Evolutionary conservation across 2,113 vertebrate species (phyloP).

Genomic region (Pterophyllum scalare): DNA sequence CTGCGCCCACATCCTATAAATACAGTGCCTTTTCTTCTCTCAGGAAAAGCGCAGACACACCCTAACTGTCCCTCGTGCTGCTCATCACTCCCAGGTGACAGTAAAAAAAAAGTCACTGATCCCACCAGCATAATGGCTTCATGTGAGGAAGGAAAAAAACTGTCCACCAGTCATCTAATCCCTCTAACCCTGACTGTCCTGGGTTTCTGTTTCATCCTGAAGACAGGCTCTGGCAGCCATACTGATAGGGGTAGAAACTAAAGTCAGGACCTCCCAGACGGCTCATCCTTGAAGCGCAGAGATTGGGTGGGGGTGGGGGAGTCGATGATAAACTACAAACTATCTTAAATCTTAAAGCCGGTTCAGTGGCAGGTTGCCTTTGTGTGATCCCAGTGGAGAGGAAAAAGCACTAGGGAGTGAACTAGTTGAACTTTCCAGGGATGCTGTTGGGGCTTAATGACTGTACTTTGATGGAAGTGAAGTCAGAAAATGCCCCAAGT

Average conservation of each 20-base stretch:
- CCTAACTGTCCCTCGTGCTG: background rate
- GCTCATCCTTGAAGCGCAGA: slow-evolving; percentile 14
- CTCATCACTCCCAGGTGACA: background rate
- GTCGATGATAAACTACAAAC: slow-evolving; percentile 38
- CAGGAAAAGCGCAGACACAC: background rate
- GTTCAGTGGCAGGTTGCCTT: slow-evolving; percentile 41
- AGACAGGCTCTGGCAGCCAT: slow-evolving; percentile 58
- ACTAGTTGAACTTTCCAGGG: background rate
- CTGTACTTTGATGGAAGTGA: background rate
- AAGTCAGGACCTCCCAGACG: slow-evolving; percentile 61
- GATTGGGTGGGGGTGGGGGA: background rate
- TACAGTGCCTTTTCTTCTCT: background rate
- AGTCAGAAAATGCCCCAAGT: background rate
- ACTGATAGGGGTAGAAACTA: slow-evolving; percentile 55
- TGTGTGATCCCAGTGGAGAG: slow-evolving; percentile 1
- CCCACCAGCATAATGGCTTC: slow-evolving; percentile 11
- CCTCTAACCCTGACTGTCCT: slow-evolving; percentile 31
- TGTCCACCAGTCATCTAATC: slow-evolving; percentile 52
- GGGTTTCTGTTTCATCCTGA: slow-evolving; percentile 38
- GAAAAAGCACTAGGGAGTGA: background rate
- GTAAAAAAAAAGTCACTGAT: background rate
- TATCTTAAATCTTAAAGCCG: slow-evolving; percentile 39
- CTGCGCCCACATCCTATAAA: slow-evolving; percentile 1
- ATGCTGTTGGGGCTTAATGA: slow-evolving; percentile 9
- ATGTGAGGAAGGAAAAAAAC: background rate